Evolutionary conservation across 1,140 invertebrate species (phyloP).

Genomic region (Pseudomyrmex concolor): DNA sequence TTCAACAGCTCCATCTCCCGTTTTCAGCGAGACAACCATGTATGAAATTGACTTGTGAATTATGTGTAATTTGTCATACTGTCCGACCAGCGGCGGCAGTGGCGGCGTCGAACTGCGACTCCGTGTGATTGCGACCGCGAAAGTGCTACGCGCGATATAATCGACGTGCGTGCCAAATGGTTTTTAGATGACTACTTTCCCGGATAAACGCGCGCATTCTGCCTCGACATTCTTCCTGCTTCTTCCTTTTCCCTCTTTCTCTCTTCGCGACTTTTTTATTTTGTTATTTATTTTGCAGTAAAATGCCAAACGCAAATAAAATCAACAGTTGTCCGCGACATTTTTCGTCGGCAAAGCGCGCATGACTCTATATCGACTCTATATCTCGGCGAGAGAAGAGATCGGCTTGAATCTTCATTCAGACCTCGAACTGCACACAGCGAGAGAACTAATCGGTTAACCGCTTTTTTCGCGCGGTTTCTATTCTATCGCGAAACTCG

Average conservation of each 20-base stretch:
- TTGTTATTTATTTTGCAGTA: no score
- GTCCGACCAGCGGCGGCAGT: conserved; percentile 58
- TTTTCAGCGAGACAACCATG: conserved; percentile 69
- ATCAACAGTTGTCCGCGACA: background rate
- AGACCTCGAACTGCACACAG: conserved; percentile 32
- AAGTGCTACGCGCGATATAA: conserved; percentile 19
- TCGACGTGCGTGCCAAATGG: conserved; percentile 51
- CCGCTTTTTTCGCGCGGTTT: conserved; percentile 16
- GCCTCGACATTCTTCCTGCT: background rate
- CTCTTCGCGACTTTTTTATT: no score
- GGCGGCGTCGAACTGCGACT: conserved; percentile 67
- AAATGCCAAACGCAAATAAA: background rate
- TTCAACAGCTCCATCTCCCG: conserved; percentile 63
- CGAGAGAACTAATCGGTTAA: conserved; percentile 52
- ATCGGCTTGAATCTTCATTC: conserved; percentile 39
- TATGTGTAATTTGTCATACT: conserved; percentile 79
- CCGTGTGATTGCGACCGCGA: conserved; percentile 69
- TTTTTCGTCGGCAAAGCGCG: background rate
- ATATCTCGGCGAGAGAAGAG: conserved; percentile 7
- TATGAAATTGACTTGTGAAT: conserved; percentile 80
- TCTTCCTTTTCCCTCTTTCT: background rate
- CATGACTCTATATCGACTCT: background rate
- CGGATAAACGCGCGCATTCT: background rate
- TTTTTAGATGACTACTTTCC: conserved; percentile 26
- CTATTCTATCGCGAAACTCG: conserved; percentile 44